phyloP scores from a whole-genome alignment of 1,140 invertebrate genomes.

The Hetaerina americana region DNA sequence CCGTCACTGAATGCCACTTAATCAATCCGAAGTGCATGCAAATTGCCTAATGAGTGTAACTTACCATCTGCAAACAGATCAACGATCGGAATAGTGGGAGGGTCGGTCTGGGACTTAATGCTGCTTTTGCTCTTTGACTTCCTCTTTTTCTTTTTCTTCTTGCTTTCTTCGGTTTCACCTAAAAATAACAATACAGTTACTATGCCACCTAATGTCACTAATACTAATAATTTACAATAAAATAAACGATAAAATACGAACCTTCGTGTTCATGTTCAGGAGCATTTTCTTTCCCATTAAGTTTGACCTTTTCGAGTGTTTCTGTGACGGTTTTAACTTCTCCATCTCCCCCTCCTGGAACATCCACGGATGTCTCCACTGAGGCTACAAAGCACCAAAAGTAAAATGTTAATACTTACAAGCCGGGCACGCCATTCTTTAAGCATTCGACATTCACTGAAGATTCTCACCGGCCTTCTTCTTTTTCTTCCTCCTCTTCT shows the following conservation, averaged over 20 bases:
- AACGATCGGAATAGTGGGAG: slow-evolving; percentile 72
- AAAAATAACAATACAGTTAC: neutral
- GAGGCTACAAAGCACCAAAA: slow-evolving; percentile 23
- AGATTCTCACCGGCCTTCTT: slow-evolving; percentile 44
- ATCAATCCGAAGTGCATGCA: too few relatives aligned
- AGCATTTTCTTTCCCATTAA: slow-evolving; percentile 19
- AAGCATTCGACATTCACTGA: slow-evolving; percentile 15
- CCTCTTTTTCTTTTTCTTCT: slow-evolving; percentile 22
- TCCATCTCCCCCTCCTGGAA: slow-evolving; percentile 27
- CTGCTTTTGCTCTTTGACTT: slow-evolving; percentile 14
- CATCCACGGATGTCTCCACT: slow-evolving; percentile 31
- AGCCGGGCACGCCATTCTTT: neutral
- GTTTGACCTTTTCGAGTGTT: slow-evolving; percentile 7
- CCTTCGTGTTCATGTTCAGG: neutral
- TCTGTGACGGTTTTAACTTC: slow-evolving; percentile 8
- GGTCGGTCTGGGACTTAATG: slow-evolving; percentile 55
- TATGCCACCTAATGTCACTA: too few relatives aligned
- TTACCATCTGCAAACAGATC: slow-evolving; percentile 73
- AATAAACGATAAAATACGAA: neutral
- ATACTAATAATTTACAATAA: neutral
- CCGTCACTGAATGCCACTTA: too few relatives aligned
- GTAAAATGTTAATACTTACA: slow-evolving; percentile 2
- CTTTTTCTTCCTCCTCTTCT: slow-evolving; percentile 59
- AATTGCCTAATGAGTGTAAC: too few relatives aligned
- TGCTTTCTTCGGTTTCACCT: slow-evolving; percentile 13